Base-by-base conservation (phyloP, 2,113 vertebrate species). In the Sinocyclocheilus maitianheensis region DNA sequence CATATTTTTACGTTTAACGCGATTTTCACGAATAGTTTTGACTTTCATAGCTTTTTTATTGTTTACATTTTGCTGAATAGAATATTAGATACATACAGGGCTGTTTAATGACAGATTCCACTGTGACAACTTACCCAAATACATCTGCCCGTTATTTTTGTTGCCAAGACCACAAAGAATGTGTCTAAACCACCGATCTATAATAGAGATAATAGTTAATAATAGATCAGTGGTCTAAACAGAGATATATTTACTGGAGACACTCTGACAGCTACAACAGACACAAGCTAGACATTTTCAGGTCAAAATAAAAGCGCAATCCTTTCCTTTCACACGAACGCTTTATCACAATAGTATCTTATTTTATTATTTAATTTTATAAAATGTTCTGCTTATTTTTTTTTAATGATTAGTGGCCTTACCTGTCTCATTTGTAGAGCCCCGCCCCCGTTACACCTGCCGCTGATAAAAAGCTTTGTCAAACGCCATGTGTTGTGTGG, bases 401-500 rank as follows among this genome's bases (percentile, higher is more conserved):
- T 34, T 65, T 69, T 62, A 65, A 62, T 69, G 72, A 89, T 89
- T 87, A 65, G 63, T n/a, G 20, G 34, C 78, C 71, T 89, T 83
- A 87, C 85, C 43, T 87, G 85, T 18, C 26, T 43, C 82, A 85
- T 79, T 85, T 85, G 88, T n/a, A 30, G 14, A 67, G 84, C 77
- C 76, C 83, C 90, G 83, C 88, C 88, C 78, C 55, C 3, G 14
- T 48, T 65, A 40, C 91, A 89, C 89, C 87, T 91, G 91, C 22
- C 26, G 83, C 69, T 92, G 86, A 91, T 95, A 94, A 93, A 94
- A 91, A 87, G 88, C 80, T 77, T 75, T 86, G 88, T 89, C 84
- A 69, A 79, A 18, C 4, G 81, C 5, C 53, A 81, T 87, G 80
- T 81, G 88, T 84, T 77, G 84, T 88, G 89, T 76, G 91, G 89